Conservation (phyloP, 2,113 vertebrate species). For the Prionailurus viverrinus region DNA sequence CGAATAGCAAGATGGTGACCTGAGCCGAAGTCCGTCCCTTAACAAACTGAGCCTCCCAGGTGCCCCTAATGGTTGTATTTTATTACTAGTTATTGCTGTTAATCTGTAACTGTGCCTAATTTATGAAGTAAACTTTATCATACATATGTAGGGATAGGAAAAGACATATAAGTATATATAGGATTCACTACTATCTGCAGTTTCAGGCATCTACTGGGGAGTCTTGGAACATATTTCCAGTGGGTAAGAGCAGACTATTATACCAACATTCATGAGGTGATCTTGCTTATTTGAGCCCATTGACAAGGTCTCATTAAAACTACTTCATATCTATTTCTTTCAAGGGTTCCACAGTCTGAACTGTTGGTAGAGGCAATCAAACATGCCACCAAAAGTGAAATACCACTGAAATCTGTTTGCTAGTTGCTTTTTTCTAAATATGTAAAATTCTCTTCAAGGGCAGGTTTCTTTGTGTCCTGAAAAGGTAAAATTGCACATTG, state of each 20-base stretch:
- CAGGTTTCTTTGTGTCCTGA: not conserved
- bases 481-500: not conserved
- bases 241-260: not conserved
- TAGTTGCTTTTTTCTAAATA: not conserved
- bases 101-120: not conserved
- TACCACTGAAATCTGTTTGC: not conserved
- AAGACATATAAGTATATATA: not conserved
- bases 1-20: too few species aligned
- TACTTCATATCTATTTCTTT: not conserved
- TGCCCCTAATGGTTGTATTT: not conserved
- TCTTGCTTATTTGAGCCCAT: not conserved
- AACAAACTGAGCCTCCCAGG: too few species aligned
- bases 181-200: not conserved
- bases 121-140: not conserved
- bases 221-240: not conserved
- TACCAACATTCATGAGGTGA: not conserved
- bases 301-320: not conserved
- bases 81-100: not conserved
- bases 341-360: not conserved
- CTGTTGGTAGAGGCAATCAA: not conserved
- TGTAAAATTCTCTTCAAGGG: not conserved
- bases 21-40: too few species aligned
- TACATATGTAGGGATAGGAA: not conserved
- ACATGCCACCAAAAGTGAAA: not conserved
- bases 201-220: not conserved